Percentiles rank a stretch among this genome's conserved stretches.
Conservation (phyloP, 2,797 vertebrate genomes). For the Graptemys geographica region DNA sequence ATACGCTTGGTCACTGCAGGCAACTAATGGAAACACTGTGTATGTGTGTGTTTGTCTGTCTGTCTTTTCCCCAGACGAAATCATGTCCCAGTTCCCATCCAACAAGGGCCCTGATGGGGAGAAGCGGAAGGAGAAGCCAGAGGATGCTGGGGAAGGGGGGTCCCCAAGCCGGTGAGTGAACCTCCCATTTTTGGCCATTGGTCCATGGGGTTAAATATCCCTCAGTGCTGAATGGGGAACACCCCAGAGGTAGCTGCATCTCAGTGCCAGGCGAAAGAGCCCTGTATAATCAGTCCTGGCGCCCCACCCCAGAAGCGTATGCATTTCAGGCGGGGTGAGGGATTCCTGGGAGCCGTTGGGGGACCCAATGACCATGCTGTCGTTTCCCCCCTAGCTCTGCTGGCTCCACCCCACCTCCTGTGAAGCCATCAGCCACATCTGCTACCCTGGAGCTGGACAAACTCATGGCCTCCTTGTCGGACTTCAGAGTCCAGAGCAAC, state of each 20-base stretch:
- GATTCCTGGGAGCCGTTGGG: not conserved
- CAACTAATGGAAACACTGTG: not conserved
- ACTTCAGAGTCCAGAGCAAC: constrained; percentile 93
- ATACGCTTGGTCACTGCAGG: not conserved
- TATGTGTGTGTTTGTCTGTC: not conserved
- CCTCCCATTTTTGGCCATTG: constrained; percentile 27
- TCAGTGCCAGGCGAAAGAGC: not conserved
- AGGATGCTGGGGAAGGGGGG: constrained; percentile 8
- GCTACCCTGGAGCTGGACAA: constrained; percentile 93
- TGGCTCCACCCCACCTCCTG: constrained; percentile 60
- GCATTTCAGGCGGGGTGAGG: not conserved
- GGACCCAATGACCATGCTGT: not conserved
- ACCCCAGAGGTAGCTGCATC: not conserved
- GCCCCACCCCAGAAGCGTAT: not conserved
- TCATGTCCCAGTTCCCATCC: constrained; percentile 93
- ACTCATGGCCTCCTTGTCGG: constrained; percentile 94
- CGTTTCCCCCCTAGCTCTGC: constrained; percentile 15
- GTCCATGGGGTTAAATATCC: not conserved
- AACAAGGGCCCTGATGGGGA: constrained; percentile 54
- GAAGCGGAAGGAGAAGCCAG: constrained; percentile 53
- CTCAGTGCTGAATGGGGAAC: not conserved
- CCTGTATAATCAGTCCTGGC: not conserved
- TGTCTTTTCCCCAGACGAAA: constrained; percentile 86
- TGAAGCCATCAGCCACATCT: constrained; percentile 88
- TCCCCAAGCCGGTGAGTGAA: constrained; percentile 26